Evolutionary conservation across 2,113 vertebrate genomes (phyloP).

Genomic region (Tenrec ecaudatus): DNA sequence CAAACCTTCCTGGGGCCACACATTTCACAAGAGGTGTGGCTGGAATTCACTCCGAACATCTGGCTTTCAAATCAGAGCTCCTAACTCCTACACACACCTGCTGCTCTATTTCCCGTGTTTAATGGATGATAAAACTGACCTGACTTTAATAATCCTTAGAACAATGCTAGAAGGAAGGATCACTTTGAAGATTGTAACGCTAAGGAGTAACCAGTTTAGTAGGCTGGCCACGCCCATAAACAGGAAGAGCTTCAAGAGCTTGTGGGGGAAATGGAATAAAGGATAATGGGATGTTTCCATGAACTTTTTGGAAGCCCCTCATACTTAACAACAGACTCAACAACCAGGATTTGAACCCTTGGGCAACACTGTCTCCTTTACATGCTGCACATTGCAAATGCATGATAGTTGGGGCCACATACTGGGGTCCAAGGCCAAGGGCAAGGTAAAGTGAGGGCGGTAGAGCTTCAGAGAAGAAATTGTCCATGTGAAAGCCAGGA

Average conservation of each 20-base stretch:
- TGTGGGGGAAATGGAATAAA: too few relatives aligned
- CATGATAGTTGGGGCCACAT: fast-evolving
- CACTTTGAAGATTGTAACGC: neutral
- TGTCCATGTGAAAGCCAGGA: too few relatives aligned
- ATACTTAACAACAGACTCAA: neutral
- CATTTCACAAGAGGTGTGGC: neutral
- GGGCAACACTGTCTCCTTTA: neutral
- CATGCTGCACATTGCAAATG: neutral
- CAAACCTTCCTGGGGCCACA: neutral
- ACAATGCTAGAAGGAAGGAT: too few relatives aligned
- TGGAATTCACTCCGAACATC: neutral
- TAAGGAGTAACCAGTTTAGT: neutral
- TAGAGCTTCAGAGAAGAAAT: too few relatives aligned
- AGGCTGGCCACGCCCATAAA: neutral
- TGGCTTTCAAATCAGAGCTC: neutral
- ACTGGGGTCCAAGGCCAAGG: neutral
- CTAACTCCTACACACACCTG: too few relatives aligned
- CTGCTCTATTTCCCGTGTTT: neutral
- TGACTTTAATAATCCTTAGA: too few relatives aligned
- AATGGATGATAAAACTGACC: too few relatives aligned
- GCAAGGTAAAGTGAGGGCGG: neutral
- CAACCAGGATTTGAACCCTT: too few relatives aligned
- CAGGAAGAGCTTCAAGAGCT: too few relatives aligned
- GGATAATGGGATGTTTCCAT: too few relatives aligned
- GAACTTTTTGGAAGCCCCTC: too few relatives aligned